These are phyloP conservation scores for Linepithema humile DNA, from an alignment of 1,140 invertebrate genomes.

Conservation along the genomic window DNA sequence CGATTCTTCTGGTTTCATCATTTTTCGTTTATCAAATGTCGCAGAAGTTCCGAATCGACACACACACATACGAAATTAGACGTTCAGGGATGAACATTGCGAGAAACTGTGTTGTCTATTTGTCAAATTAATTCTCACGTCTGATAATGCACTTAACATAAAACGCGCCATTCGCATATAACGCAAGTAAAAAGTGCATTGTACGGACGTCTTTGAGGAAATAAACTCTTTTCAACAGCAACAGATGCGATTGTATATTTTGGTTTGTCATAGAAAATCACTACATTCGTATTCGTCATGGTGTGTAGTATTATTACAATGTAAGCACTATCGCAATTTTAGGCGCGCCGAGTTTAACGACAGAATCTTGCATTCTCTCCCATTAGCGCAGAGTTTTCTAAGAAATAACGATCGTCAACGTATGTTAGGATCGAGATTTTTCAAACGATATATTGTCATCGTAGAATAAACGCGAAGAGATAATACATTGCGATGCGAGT, in stretches of 20 bases:
- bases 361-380: constrained; percentile 33
- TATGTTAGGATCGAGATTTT: constrained; percentile 16
- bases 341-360: constrained; percentile 34
- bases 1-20: not conserved
- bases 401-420: no score
- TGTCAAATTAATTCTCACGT: not conserved
- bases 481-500: not conserved
- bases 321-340: constrained; percentile 55
- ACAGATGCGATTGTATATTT: constrained; percentile 33
- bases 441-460: not conserved
- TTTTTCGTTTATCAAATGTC: constrained; percentile 7
- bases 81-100: not conserved
- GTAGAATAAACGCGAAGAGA: not conserved
- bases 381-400: constrained; percentile 17
- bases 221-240: not conserved
- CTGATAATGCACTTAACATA: not conserved
- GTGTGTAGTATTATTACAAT: constrained; percentile 43
- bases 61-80: constrained; percentile 17
- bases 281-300: constrained; percentile 11
- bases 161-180: not conserved
- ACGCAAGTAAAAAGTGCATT: not conserved
- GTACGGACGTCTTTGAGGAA: constrained; percentile 13
- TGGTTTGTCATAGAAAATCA: constrained; percentile 6
- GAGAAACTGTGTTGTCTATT: not conserved
- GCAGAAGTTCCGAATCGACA: constrained; percentile 5